Evolutionary conservation across 2,113 vertebrate species (phyloP).

Genomic region (Platichthys stellatus): DNA sequence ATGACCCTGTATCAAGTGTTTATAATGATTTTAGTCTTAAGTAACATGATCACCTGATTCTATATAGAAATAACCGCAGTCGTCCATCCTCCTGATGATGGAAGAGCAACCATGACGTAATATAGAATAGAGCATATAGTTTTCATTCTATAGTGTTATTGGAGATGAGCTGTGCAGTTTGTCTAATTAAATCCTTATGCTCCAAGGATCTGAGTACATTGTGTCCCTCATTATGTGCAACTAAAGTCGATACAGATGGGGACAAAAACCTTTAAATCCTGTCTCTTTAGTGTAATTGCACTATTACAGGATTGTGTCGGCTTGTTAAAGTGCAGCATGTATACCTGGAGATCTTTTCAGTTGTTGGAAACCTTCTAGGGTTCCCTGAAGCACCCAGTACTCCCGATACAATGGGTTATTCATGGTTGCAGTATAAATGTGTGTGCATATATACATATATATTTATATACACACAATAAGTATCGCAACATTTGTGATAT

Average conservation of each 20-base stretch:
- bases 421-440: too few species aligned
- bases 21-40: too few species aligned
- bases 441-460: too few species aligned
- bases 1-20: too few species aligned
- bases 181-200: slow-evolving; percentile 16
- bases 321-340: neutral
- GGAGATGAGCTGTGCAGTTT: slow-evolving; percentile 13
- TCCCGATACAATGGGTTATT: slow-evolving; percentile 20
- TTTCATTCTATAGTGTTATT: neutral
- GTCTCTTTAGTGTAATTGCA: neutral
- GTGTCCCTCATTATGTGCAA: neutral
- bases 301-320: slow-evolving; percentile 2
- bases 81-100: too few species aligned
- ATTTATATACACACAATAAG: neutral
- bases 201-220: neutral
- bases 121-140: neutral
- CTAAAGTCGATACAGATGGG: neutral
- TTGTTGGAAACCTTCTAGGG: neutral
- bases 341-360: neutral
- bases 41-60: too few species aligned
- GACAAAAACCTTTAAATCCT: slow-evolving; percentile 21
- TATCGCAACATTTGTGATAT: neutral
- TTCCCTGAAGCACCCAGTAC: slow-evolving; percentile 20
- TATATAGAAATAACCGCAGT: too few species aligned
- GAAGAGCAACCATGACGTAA: neutral